Evolutionary conservation across 2,888 invertebrate genomes (phyloP).

Genomic region (Microchrysa polita): DNA sequence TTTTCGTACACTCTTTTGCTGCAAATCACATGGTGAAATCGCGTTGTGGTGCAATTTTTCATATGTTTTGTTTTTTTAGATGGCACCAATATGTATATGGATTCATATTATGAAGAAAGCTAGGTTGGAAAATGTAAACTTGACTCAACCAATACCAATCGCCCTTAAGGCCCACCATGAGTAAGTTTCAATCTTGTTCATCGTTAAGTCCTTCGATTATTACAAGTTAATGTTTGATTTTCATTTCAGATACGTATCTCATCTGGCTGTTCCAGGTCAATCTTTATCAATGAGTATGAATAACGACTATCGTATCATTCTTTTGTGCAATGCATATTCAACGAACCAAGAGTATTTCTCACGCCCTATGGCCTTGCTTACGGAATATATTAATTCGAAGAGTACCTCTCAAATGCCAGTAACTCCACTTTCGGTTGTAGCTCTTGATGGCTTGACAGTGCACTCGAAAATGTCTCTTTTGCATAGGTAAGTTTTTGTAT

Average conservation of each 20-base stretch:
- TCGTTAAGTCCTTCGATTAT: neutral
- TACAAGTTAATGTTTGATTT: slow-evolving; percentile 30
- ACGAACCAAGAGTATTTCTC: slow-evolving; percentile 91
- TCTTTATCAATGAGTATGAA: slow-evolving; percentile 81
- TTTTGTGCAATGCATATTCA: slow-evolving; percentile 94
- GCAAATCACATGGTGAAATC: no score
- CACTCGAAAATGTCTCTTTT: slow-evolving; percentile 95
- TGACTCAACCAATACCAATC: slow-evolving; percentile 80
- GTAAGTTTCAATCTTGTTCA: slow-evolving; percentile 65
- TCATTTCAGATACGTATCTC: slow-evolving; percentile 80
- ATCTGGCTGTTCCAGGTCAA: slow-evolving; percentile 79
- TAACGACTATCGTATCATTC: slow-evolving; percentile 88
- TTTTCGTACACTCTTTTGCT: no score
- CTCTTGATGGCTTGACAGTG: slow-evolving; percentile 91
- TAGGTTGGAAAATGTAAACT: slow-evolving; percentile 82
- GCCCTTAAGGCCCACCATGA: slow-evolving; percentile 85
- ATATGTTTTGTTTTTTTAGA: no score
- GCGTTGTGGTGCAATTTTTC: no score
- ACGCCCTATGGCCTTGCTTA: slow-evolving; percentile 90
- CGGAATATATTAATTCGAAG: slow-evolving; percentile 78
- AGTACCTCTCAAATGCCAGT: slow-evolving; percentile 74
- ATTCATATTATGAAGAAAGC: slow-evolving; percentile 95
- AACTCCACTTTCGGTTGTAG: slow-evolving; percentile 89
- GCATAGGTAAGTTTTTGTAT: slow-evolving; percentile 63
- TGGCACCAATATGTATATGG: slow-evolving; percentile 97